Percentiles rank a stretch among this genome's conserved stretches.
phyloP scores from a whole-genome alignment of 2,113 vertebrate genomes.

The Clarias gariepinus region DNA sequence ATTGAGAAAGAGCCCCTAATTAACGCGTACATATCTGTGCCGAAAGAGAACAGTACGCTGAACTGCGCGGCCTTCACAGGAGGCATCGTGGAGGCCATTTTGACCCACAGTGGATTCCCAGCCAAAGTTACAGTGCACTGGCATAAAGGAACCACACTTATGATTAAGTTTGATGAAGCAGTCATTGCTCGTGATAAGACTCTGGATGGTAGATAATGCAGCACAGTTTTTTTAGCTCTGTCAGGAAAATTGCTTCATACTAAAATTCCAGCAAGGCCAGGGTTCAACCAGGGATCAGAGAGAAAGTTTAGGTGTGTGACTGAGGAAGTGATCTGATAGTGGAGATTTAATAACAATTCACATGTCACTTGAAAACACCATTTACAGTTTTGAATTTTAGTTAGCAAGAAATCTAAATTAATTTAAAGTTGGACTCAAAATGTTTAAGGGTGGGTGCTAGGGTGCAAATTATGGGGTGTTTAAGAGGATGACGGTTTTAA shows the following conservation, averaged over 20 bases:
- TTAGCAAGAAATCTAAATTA: neutral
- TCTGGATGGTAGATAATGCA: slow-evolving; percentile 81
- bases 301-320: slow-evolving; percentile 18
- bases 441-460: neutral
- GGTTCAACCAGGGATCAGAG: neutral
- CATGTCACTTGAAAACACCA: neutral
- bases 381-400: neutral
- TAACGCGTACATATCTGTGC: slow-evolving; percentile 90
- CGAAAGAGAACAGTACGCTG: slow-evolving; percentile 91
- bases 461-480: neutral
- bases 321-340: neutral
- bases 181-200: slow-evolving; percentile 88
- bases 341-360: neutral
- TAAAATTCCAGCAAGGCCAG: neutral
- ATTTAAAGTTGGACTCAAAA: neutral
- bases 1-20: slow-evolving; percentile 92
- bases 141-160: slow-evolving; percentile 97
- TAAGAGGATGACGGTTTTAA: neutral
- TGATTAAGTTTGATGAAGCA: slow-evolving; percentile 93
- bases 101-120: slow-evolving; percentile 87
- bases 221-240: neutral
- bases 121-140: slow-evolving; percentile 92
- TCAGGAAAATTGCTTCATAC: neutral
- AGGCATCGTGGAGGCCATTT: slow-evolving; percentile 86
- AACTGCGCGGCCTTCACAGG: slow-evolving; percentile 93